Base-by-base conservation (phyloP, 2,113 vertebrate genomes). In the Alligator sinensis region DNA sequence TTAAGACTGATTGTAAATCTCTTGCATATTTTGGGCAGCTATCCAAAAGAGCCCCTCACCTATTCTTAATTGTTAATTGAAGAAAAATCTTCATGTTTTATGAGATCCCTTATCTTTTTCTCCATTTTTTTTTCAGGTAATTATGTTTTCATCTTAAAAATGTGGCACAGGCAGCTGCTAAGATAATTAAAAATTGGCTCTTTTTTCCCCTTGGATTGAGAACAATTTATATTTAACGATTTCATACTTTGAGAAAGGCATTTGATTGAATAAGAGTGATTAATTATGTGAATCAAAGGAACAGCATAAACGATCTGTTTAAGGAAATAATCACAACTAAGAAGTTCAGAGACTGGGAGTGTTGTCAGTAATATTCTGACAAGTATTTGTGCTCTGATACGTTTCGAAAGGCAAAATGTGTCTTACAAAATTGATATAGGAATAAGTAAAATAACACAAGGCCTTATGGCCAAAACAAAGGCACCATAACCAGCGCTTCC, bases 211-310 rank as follows among this genome's bases (percentile, higher is more conserved):
- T 14, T 30, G 18, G 30, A 87, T 92, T 64, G 60, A 27, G 74
- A 86, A 87, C 61, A 94, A 87, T 60, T 92, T 74, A 54, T 72
- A 89, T 77, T 95, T 96, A 82, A 91, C 27, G 15, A 84, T 86
- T 89, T 86, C 64, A 86, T 38, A 27, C 64, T 82, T 86, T 91
- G 64, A 94, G 75, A 94, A 93, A 86, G 22, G 55, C 59, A 87
- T 76, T 88, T 82, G 78, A 89, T n/a, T 82, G 90, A 95, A 24
- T 34, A 18, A 86, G 59, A 92, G 16, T 85, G 68, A 89, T 82
- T 95, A 95, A 94, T 96, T 92, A 91, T 34, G 76, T 94, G 93
- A 94, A 82, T 84, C 82, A 95, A 93, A 95, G 94, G 85, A 92
- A 95, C 38, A 18, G 75, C 64, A 75, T 28, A 34, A 72, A 94